A percentile compares a stretch with the other conserved stretches of the same genome.
phyloP scores from a whole-genome alignment of 1,140 invertebrate genomes.

The Agraylea sexmaculata region DNA sequence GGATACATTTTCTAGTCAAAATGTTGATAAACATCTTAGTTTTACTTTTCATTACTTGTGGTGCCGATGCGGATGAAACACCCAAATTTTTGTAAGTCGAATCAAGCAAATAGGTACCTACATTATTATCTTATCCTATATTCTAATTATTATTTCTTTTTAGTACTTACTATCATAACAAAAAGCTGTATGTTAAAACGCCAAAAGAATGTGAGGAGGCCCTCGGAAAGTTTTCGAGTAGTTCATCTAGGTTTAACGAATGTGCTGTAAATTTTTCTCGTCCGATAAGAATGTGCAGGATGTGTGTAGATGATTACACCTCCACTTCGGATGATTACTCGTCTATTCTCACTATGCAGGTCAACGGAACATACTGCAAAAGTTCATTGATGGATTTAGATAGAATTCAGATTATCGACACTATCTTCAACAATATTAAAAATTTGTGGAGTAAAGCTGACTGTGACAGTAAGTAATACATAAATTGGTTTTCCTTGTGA shows the following conservation, averaged over 20 bases:
- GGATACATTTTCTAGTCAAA: too few species aligned
- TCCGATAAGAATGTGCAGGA: conserved; percentile 42
- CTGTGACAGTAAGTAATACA: conserved; percentile 38
- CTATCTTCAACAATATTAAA: conserved; percentile 36
- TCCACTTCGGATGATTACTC: conserved; percentile 35
- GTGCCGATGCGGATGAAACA: too few species aligned
- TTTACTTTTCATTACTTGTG: too few species aligned
- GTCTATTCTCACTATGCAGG: conserved; percentile 31
- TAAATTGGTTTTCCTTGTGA: conserved; percentile 10
- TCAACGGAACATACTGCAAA: conserved; percentile 40
- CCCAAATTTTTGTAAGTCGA: too few species aligned
- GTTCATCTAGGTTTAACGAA: conserved; percentile 37
- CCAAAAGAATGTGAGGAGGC: conserved; percentile 25
- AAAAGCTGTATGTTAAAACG: conserved; percentile 3
- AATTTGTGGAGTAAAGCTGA: conserved; percentile 42
- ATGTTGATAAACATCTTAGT: too few species aligned
- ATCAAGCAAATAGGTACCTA: too few species aligned
- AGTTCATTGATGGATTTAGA: conserved; percentile 41
- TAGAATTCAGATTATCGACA: conserved; percentile 40
- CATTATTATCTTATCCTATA: too few species aligned
- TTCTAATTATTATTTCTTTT: conserved; percentile 7
- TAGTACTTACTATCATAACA: conserved; percentile 12
- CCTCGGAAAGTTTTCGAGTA: conserved; percentile 33
- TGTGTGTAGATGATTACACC: conserved; percentile 39
- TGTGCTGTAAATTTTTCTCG: conserved; percentile 41